Percentiles rank a stretch among this genome's conserved stretches.
These are phyloP conservation scores for Portevinia maculata DNA, from an alignment of 2,888 invertebrate genomes.

Conservation along the genomic window DNA sequence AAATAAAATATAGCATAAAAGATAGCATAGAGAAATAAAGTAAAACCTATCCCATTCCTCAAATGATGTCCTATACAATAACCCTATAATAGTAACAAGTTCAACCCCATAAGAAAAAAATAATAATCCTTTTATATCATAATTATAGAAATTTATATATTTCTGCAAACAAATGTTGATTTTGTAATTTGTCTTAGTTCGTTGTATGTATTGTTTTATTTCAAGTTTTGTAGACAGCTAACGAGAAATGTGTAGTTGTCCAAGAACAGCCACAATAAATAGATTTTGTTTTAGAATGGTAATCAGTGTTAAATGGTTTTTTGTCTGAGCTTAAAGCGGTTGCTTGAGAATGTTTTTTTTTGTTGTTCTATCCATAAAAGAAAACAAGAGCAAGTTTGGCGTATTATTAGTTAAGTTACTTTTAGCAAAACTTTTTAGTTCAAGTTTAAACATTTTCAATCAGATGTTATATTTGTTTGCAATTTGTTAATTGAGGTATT, in stretches of 20 bases:
- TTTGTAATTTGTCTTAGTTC: slow-evolving; percentile 20
- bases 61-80: slow-evolving; percentile 2
- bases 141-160: slow-evolving; percentile 51
- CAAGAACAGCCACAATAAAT: not conserved
- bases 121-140: not conserved
- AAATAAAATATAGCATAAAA: slow-evolving; percentile 7
- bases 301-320: not conserved
- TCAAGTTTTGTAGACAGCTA: slow-evolving; percentile 37
- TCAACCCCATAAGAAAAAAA: not conserved
- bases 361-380: too few relatives aligned
- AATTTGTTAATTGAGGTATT: not conserved
- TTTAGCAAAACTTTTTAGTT: too few relatives aligned
- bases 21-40: slow-evolving; percentile 64
- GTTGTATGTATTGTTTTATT: slow-evolving; percentile 17
- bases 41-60: slow-evolving; percentile 18
- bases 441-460: too few relatives aligned
- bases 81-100: not conserved
- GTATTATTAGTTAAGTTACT: too few relatives aligned
- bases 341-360: too few relatives aligned
- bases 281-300: not conserved
- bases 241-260: slow-evolving; percentile 62
- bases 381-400: too few relatives aligned
- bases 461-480: too few relatives aligned
- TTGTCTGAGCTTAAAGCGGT: slow-evolving; percentile 27
- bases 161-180: slow-evolving; percentile 60